Evolutionary conservation across 1,140 invertebrate species (phyloP), one percentile per base, ranked within the genome.

Genomic region (Agrypnia vestita): DNA sequence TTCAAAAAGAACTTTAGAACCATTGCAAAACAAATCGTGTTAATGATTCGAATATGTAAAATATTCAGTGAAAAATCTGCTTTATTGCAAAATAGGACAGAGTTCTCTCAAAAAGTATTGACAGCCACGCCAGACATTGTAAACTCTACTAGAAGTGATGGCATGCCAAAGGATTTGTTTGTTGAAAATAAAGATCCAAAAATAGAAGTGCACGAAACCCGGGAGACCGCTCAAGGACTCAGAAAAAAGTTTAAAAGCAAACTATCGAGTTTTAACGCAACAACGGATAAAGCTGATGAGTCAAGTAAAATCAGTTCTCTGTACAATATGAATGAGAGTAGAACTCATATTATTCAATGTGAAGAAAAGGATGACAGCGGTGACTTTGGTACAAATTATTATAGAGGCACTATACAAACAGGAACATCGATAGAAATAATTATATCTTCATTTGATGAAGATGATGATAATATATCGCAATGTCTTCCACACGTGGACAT

Each of bases 111-210:
- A 43, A 84, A 69, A 82, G 81, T 35, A n/a, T 78, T 84, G 74
- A 83, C 85, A 84, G 81, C 84, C 21, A 86, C 89, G 51, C 89
- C 88, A 21, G 89, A 90, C 77, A 85, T 90, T 55, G 86, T 89
- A 8, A 89, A 90, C 84, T 90, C 88, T 55, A 89, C 88, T 12
- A 84, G 87, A 25, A 85, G 75, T 74, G 87, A 89, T 53, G 80
- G 72, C 8, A 79, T 84, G 44, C 13, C 64, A 4, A 69, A 55
- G 25, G 17, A 74, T 44, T 7, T 12, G 1, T 43, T 49, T 49
- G 46, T 46, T 49, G 64, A 64, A 64, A 69, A 46, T 0, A 55
- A 25, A 11, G 35, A 55, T 13, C 9, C 17, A 11, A 56, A 43
- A 55, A 35, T 15, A 17, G 51, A 74, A 43, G 8, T 6, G 21